Base-by-base conservation (phyloP, 2,113 vertebrate species). In the Camelus bactrianus region DNA sequence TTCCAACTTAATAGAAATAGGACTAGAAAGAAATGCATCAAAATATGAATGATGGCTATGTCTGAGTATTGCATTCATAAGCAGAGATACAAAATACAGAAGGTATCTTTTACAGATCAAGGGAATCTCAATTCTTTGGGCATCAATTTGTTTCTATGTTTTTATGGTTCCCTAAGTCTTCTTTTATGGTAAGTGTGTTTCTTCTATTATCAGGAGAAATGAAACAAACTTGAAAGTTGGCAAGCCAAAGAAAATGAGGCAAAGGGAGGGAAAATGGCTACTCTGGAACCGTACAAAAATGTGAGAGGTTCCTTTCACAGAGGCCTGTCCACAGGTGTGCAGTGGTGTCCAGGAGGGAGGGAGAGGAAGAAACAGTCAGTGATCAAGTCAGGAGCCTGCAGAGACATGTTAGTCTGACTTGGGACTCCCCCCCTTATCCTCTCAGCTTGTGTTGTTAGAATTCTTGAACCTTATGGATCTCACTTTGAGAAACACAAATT, bases 191-290 rank as follows among this genome's bases (percentile, higher is more conserved):
- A 67, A 58, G 5, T 50, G 4, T 70, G 42, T 80, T 82, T 72
- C n/a, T 96, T 95, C 80, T 69, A 64, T 84, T 54, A 82, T n/a
- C 6, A 75, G 56, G 65, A 76, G 94, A 83, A 85, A 72, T 79
- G 28, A 91, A 91, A 52, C 42, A 46, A 81, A 75, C 35, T 83
- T 70, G 54, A 91, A 95, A 77, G 67, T 32, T 79, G 79, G 46
- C 83, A 89, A 70, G 64, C 62, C 38, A 62, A 83, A 83, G 75
- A 85, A 92, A 81, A 88, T 77, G 60, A 84, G n/a, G 4, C 38
- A 8, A 65, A 84, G 50, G 75, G 32, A 82, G 28, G 77, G 42
- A 32, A 56, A 76, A 35, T n/a, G 30, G 42, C 82, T 89, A 69
- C 56, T 92, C 26, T 19, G 54, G 77, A 76, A 91, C 42, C 70